Conservation (phyloP, 2,113 vertebrate genomes). For the Chaetodon trifascialis region DNA sequence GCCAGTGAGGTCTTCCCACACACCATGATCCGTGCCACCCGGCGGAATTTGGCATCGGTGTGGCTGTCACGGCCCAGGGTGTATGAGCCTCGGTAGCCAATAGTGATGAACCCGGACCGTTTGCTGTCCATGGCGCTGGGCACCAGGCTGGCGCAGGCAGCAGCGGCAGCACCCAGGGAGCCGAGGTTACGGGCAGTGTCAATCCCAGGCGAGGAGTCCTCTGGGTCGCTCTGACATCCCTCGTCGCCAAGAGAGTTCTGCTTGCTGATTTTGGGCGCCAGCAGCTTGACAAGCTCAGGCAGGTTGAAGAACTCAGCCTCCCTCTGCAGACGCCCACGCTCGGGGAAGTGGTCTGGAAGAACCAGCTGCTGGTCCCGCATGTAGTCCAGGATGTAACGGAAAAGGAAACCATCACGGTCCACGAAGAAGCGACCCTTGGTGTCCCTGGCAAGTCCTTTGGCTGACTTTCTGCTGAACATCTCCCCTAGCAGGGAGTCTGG, state of each 20-base stretch:
- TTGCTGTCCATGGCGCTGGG: conserved; percentile 78
- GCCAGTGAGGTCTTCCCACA: conserved; percentile 94
- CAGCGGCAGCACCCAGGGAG: conserved; percentile 64
- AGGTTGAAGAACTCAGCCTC: conserved; percentile 95
- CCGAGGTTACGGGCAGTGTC: conserved; percentile 82
- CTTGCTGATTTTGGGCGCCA: conserved; percentile 90
- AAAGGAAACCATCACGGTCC: conserved; percentile 94
- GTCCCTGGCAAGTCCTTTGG: conserved; percentile 89
- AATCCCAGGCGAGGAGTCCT: conserved; percentile 87
- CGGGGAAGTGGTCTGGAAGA: conserved; percentile 94
- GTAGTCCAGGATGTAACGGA: conserved; percentile 95
- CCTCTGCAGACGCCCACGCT: conserved; percentile 90
- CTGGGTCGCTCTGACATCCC: conserved; percentile 89
- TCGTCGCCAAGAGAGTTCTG: conserved; percentile 92
- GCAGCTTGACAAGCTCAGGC: conserved; percentile 89
- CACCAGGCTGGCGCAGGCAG: conserved; percentile 66
- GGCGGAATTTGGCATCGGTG: conserved; percentile 93
- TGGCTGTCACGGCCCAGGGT: conserved; percentile 93
- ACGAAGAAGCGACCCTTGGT: conserved; percentile 95
- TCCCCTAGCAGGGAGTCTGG: conserved; percentile 92
- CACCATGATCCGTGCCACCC: conserved; percentile 95
- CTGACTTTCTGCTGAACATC: conserved; percentile 91
- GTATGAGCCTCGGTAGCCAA: conserved; percentile 94
- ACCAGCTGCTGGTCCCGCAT: conserved; percentile 94
- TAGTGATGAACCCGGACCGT: conserved; percentile 92